Evolutionary conservation across 2,888 invertebrate genomes (phyloP), one percentile per base, ranked within the genome.

Genomic region (Caradrina clavipalpis): DNA sequence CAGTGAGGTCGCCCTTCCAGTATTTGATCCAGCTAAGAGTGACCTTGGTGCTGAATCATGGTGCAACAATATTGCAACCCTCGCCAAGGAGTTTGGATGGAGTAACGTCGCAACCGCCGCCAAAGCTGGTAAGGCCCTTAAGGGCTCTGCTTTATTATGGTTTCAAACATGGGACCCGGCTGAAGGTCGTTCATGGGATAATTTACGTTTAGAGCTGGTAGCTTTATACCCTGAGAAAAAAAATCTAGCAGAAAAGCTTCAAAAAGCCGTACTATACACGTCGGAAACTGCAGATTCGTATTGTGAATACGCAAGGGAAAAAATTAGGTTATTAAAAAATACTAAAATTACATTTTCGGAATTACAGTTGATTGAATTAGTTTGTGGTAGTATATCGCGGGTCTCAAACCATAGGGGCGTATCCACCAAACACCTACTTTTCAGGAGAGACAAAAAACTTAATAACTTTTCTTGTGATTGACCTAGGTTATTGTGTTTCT

Each of bases 341-440:
- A 53, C 53, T 17, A 31, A 53, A 53, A 6, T 53, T 53, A 6
- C 53, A 17, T 53, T 53, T 53, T 10, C 26, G 0, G 53, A 53
- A 6, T 17, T 13, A 53, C 26, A 53, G 17, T 17, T 53, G 17
- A 53, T 53, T 7, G 53, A 53, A 26, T 53, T 53, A 26, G 26
- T 53, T 26, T 53, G 53, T 53, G 26, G 53, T 53, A 53, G 26
- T 26, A 53, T 53, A n/a, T n/a, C n/a, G n/a, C n/a, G n/a, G n/a
- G n/a, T n/a, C n/a, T n/a, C n/a, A n/a, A n/a, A n/a, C n/a, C n/a
- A n/a, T n/a, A n/a, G n/a, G n/a, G n/a, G n/a, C n/a, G n/a, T n/a
- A n/a, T n/a, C n/a, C n/a, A n/a, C n/a, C n/a, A n/a, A n/a, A n/a
- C n/a, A n/a, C n/a, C n/a, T n/a, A n/a, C n/a, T n/a, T n/a, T n/a